These are phyloP conservation scores for Uloborus diversus DNA, from an alignment of 1,140 invertebrate species.

Conservation along the genomic window DNA sequence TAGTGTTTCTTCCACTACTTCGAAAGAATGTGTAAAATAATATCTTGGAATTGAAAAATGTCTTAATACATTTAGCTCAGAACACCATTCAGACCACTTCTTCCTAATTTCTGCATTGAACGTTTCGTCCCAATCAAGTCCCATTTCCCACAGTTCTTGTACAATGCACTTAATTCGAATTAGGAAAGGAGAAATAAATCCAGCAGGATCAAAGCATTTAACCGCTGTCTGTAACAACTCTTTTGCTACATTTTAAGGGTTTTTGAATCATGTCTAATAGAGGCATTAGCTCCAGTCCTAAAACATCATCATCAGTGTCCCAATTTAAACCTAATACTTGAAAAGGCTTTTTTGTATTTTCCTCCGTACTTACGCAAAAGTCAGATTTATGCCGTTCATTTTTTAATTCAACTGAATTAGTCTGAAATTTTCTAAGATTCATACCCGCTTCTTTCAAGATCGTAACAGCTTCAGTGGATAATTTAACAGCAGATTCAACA, in stretches of 20 bases:
- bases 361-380: background rate
- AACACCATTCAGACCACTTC: background rate
- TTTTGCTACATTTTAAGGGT: background rate
- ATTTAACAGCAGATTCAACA: background rate
- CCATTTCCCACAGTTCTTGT: too few species aligned
- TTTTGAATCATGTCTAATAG: background rate
- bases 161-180: too few species aligned
- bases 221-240: background rate
- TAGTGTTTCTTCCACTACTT: background rate
- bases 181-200: too few species aligned
- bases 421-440: slow-evolving; percentile 11
- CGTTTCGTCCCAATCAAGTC: background rate
- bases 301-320: background rate
- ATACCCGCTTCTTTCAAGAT: background rate
- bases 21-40: background rate
- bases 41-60: background rate
- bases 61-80: background rate
- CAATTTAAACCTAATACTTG: background rate
- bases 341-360: background rate
- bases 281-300: background rate
- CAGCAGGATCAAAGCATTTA: background rate
- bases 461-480: background rate
- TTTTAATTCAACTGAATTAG: background rate
- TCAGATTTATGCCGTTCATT: background rate
- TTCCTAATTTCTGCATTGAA: background rate